These are phyloP conservation scores for Macrosiphum euphorbiae DNA, from an alignment of 2,888 invertebrate species.

Conservation along the genomic window DNA sequence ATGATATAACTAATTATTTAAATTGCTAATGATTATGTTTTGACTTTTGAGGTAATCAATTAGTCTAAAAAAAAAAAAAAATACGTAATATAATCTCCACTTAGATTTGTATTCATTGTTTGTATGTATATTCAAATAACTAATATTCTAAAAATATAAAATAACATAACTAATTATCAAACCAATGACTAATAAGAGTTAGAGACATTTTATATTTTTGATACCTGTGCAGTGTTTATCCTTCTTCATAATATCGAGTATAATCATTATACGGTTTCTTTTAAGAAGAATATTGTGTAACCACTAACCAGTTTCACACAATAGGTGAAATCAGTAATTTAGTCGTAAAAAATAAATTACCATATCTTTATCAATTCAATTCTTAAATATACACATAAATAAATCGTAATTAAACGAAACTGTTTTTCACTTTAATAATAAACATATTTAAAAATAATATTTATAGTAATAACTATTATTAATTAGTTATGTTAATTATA, in stretches of 20 bases:
- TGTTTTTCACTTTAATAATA: not conserved
- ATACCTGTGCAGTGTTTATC: not conserved
- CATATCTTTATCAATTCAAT: not conserved
- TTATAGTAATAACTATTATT: not conserved
- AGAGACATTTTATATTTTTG: slow-evolving; percentile 16
- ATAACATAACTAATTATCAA: not conserved
- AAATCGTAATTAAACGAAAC: not conserved
- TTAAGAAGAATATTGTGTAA: slow-evolving; percentile 26
- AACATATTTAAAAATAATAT: not conserved
- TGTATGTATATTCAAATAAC: not conserved
- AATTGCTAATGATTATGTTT: not conserved
- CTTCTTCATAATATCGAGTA: not conserved
- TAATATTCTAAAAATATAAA: not conserved
- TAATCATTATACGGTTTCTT: slow-evolving; percentile 24
- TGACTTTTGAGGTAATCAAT: not conserved
- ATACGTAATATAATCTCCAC: not conserved
- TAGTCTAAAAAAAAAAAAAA: not conserved
- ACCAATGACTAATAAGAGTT: not conserved
- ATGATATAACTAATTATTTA: not conserved
- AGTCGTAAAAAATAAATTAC: not conserved
- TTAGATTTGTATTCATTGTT: not conserved
- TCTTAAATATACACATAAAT: not conserved
- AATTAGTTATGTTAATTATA: not conserved
- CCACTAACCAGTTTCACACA: not conserved
- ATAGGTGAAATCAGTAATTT: not conserved